Evolutionary conservation across 2,113 vertebrate genomes (phyloP).

Genomic region (Takifugu flavidus): DNA sequence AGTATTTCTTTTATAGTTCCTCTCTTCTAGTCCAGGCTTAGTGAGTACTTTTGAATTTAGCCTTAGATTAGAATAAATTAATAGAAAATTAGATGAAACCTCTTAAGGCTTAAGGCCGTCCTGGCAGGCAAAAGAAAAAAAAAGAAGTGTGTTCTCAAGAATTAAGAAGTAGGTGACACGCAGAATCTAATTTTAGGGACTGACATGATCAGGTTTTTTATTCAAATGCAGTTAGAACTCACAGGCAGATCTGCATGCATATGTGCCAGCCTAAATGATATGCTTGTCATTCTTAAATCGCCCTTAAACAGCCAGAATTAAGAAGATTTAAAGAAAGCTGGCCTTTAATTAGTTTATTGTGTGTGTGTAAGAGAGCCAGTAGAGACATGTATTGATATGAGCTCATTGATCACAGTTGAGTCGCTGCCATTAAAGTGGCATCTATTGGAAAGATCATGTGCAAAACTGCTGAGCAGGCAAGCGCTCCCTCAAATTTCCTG

Average conservation of each 20-base stretch:
- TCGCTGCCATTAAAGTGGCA: constrained; percentile 44
- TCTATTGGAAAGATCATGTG: constrained; percentile 49
- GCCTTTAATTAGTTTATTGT: constrained; percentile 32
- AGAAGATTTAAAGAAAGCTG: constrained; percentile 11
- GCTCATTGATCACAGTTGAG: constrained; percentile 59
- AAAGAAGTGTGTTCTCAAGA: not conserved
- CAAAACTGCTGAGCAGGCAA: constrained; percentile 62
- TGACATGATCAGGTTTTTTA: not conserved
- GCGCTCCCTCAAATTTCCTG: constrained; percentile 41
- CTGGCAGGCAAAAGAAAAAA: not conserved
- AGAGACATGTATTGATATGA: constrained; percentile 50
- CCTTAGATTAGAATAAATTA: constrained; percentile 5
- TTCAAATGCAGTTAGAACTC: too few species aligned
- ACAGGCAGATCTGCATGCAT: not conserved
- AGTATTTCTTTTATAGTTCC: constrained; percentile 17
- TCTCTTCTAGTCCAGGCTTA: not conserved
- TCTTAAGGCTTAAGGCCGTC: too few species aligned
- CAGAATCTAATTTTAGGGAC: not conserved
- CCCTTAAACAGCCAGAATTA: too few species aligned
- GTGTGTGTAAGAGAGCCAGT: constrained; percentile 23
- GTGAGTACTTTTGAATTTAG: not conserved
- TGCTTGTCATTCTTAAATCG: constrained; percentile 3
- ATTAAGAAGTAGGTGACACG: not conserved
- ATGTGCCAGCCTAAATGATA: not conserved
- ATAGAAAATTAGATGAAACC: not conserved